Conservation (phyloP, 1,140 invertebrate genomes). For the Zaprionus nigranus region DNA sequence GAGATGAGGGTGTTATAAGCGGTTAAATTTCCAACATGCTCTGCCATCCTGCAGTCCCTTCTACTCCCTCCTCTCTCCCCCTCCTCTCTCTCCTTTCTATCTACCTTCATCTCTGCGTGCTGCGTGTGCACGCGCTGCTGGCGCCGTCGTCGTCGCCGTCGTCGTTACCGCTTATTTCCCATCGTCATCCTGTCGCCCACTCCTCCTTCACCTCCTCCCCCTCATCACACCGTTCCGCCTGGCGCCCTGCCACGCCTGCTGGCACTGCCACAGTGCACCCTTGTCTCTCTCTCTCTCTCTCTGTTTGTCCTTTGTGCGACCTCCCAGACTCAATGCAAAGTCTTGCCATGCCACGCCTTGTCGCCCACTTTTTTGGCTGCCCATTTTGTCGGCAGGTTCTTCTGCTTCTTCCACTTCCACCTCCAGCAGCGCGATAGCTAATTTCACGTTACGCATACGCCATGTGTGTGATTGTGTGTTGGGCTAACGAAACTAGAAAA, state of each 20-base stretch:
- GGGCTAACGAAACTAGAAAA: constrained; percentile 51
- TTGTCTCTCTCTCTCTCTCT: too few relatives aligned
- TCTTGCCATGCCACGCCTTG: not conserved
- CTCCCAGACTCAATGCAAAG: constrained; percentile 51
- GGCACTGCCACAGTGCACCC: not conserved
- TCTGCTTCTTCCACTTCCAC: not conserved
- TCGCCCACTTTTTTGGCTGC: not conserved
- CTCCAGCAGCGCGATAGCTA: constrained; percentile 54
- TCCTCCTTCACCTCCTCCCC: not conserved
- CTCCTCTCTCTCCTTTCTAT: not conserved
- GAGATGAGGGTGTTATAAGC: constrained; percentile 69
- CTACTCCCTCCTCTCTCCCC: not conserved
- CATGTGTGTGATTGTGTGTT: constrained; percentile 17
- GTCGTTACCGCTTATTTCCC: constrained; percentile 51
- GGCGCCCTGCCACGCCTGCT: not conserved
- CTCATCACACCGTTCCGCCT: not conserved
- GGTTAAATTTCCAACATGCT: constrained; percentile 67
- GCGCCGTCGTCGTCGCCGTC: constrained; percentile 35
- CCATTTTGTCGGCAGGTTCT: constrained; percentile 11
- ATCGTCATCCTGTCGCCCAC: constrained; percentile 18
- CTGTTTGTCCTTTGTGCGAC: constrained; percentile 76
- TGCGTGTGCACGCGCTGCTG: constrained; percentile 22
- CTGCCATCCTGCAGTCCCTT: constrained; percentile 11
- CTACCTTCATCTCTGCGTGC: constrained; percentile 23
- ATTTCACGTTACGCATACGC: constrained; percentile 77